Percentiles rank a stretch among this genome's conserved stretches.
Evolutionary conservation across 2,113 vertebrate species (phyloP).

Genomic region (Upupa epops): DNA sequence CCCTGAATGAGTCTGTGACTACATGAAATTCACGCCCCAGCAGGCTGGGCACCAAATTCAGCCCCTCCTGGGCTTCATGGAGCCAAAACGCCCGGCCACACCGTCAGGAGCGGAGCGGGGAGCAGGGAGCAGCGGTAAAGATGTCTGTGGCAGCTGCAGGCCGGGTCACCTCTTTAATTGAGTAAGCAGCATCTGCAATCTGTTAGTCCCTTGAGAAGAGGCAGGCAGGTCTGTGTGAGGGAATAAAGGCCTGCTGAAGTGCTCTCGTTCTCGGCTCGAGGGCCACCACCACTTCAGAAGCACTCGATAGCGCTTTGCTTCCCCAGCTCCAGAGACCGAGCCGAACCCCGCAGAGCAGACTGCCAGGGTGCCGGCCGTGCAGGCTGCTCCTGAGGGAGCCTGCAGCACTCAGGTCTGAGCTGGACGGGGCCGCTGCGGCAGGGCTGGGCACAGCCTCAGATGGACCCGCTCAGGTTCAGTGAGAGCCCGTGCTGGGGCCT

Average conservation of each 20-base stretch:
- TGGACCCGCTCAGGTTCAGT: too few species aligned
- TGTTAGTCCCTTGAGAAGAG: neutral
- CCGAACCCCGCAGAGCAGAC: neutral
- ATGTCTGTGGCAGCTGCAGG: neutral
- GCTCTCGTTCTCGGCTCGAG: slow-evolving; percentile 26
- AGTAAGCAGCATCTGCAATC: neutral
- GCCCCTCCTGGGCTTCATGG: neutral
- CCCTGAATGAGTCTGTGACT: too few species aligned
- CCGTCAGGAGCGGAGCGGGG: neutral
- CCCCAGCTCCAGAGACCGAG: neutral
- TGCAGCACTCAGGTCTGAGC: accelerated
- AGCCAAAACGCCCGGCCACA: accelerated
- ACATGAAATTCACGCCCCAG: too few species aligned
- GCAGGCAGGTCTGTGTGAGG: neutral
- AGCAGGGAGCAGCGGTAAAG: neutral
- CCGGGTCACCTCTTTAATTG: neutral
- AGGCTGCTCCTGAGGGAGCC: neutral
- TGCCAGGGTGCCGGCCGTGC: neutral
- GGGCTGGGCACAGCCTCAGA: accelerated
- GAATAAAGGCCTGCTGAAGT: slow-evolving; percentile 23
- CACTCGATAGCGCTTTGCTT: slow-evolving; percentile 33
- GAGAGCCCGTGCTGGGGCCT: too few species aligned
- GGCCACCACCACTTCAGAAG: slow-evolving; percentile 38
- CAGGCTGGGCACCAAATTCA: neutral
- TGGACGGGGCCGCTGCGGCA: neutral